A percentile compares a stretch with the other conserved stretches of the same genome.
Conservation (phyloP, 2,797 vertebrate genomes). For the Uromys caudimaculatus region DNA sequence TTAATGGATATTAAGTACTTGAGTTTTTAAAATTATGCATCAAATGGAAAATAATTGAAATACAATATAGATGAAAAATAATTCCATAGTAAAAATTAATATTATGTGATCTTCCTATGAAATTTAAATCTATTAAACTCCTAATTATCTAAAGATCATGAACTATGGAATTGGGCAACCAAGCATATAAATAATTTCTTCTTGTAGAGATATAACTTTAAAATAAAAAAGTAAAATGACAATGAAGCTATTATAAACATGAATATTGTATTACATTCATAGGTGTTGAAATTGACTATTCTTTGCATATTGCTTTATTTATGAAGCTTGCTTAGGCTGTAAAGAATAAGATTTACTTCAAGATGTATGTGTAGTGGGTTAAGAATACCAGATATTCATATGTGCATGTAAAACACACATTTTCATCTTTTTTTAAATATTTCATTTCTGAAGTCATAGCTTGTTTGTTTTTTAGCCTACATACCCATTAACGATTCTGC, state of each 20-base stretch:
- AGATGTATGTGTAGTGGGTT: background rate
- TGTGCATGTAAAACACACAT: background rate
- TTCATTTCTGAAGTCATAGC: background rate
- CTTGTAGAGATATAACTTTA: background rate
- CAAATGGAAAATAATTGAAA: background rate
- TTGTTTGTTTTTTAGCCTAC: background rate
- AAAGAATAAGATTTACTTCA: background rate
- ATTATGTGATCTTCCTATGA: background rate
- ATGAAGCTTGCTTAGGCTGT: background rate
- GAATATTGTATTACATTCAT: background rate
- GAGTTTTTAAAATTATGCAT: background rate
- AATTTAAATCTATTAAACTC: background rate
- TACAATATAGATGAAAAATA: background rate
- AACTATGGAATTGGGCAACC: background rate
- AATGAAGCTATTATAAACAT: background rate
- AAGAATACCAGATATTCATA: background rate
- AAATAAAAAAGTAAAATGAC: background rate
- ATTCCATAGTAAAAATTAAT: background rate
- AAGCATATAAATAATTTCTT: background rate
- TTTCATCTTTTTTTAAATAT: slow-evolving; percentile 15
- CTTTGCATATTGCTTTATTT: background rate
- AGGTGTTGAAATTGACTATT: background rate
- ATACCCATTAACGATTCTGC: background rate
- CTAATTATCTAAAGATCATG: background rate
- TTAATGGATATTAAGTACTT: background rate